Evolutionary conservation across 1,140 invertebrate genomes (phyloP).

Genomic region (Telenomus remus): DNA sequence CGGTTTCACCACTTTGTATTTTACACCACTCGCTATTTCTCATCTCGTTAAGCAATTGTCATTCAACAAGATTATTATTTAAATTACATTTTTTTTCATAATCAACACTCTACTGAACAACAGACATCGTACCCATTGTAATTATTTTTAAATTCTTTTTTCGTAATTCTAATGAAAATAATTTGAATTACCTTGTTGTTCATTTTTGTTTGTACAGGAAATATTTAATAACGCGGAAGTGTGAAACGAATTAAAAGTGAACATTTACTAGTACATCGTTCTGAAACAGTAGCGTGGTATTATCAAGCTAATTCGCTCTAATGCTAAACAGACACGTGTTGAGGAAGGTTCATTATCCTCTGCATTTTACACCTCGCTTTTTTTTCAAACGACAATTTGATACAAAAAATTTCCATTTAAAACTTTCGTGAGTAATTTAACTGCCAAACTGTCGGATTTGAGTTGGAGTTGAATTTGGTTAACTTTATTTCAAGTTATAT

Average conservation of each 20-base stretch:
- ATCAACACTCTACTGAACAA: too few species aligned
- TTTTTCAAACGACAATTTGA: not conserved
- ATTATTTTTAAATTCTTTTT: too few species aligned
- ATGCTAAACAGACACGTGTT: constrained; percentile 60
- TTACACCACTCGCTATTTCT: not conserved
- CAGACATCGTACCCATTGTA: too few species aligned
- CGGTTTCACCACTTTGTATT: not conserved
- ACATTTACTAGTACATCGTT: not conserved
- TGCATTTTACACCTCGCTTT: not conserved
- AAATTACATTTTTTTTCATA: too few species aligned
- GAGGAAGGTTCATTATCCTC: constrained; percentile 62
- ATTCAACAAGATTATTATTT: not conserved
- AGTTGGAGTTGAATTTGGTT: too few species aligned
- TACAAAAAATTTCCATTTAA: not conserved
- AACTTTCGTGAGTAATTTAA: too few species aligned
- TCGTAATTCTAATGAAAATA: too few species aligned
- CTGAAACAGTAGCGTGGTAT: constrained; percentile 33
- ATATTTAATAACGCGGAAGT: too few species aligned
- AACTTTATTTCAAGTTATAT: too few species aligned
- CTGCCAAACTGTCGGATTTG: too few species aligned
- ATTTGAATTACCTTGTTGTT: too few species aligned
- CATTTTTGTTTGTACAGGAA: too few species aligned
- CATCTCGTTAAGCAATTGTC: not conserved
- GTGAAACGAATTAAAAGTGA: not conserved
- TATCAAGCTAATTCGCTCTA: constrained; percentile 64